Conservation (phyloP, 2,888 invertebrate species). For the Pachliopta kotzebuea region DNA sequence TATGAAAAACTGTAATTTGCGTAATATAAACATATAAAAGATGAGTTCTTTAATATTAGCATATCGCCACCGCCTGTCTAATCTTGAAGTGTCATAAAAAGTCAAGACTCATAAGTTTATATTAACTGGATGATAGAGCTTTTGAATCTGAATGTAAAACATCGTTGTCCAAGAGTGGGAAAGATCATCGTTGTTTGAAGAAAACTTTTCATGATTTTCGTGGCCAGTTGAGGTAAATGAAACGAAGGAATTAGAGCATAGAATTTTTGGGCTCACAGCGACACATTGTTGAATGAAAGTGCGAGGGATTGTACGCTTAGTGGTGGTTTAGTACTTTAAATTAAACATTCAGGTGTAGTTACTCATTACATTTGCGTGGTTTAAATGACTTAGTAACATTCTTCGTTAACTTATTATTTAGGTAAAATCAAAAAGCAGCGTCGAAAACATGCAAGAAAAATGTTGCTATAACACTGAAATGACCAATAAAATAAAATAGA, state of each 20-base stretch:
- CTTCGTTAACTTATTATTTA: no score
- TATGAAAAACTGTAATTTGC: neutral
- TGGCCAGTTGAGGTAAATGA: conserved; percentile 1
- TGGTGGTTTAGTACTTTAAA: neutral
- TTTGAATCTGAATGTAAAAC: conserved; percentile 3
- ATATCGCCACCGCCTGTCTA: no score
- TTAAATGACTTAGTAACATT: neutral
- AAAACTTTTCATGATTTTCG: neutral
- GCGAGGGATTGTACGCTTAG: conserved; percentile 3
- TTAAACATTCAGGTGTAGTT: conserved; percentile 4
- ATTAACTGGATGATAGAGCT: neutral
- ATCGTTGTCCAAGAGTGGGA: neutral
- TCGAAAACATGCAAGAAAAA: no score
- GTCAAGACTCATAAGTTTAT: no score
- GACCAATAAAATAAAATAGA: no score
- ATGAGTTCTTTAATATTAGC: no score
- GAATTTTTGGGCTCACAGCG: conserved; percentile 17
- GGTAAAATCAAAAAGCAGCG: no score
- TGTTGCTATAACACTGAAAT: no score
- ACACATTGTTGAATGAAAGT: conserved; percentile 3
- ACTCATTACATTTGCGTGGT: neutral
- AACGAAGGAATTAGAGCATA: conserved; percentile 17
- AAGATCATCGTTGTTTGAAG: conserved; percentile 2
- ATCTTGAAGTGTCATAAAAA: no score
- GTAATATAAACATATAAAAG: neutral